phyloP scores from a whole-genome alignment of 2,888 invertebrate species.

The Nasonovia ribisnigri region DNA sequence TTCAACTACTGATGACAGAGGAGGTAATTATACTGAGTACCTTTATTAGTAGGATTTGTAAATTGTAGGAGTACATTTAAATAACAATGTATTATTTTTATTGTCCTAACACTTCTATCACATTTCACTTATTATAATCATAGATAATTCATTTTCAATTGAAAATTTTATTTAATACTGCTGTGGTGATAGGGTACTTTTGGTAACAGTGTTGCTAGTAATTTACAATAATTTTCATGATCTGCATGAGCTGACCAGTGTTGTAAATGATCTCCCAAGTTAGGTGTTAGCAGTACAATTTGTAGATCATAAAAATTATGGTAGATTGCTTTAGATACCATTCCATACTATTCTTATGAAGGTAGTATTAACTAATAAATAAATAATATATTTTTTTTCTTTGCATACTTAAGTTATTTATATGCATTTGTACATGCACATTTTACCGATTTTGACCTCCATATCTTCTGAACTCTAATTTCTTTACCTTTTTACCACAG shows the following conservation, averaged over 20 bases:
- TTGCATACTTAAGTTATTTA: neutral
- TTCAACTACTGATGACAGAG: constrained; percentile 56
- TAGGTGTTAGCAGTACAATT: too few relatives aligned
- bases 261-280: too few relatives aligned
- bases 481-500: neutral
- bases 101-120: neutral
- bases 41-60: neutral
- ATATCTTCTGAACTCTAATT: neutral
- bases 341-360: too few relatives aligned
- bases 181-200: neutral
- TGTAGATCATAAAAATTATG: too few relatives aligned
- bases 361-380: too few relatives aligned
- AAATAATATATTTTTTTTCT: too few relatives aligned
- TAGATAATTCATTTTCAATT: neutral
- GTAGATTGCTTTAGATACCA: too few relatives aligned
- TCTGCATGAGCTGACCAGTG: too few relatives aligned
- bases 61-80: neutral
- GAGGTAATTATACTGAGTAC: constrained; percentile 10
- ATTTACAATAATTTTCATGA: too few relatives aligned
- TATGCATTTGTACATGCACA: neutral
- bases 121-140: neutral
- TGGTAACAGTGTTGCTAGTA: too few relatives aligned
- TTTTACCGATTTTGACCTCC: neutral
- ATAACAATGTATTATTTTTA: neutral
- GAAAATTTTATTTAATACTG: neutral